phyloP scores from a whole-genome alignment of 2,888 invertebrate species.

The Nomada ruficornis region DNA sequence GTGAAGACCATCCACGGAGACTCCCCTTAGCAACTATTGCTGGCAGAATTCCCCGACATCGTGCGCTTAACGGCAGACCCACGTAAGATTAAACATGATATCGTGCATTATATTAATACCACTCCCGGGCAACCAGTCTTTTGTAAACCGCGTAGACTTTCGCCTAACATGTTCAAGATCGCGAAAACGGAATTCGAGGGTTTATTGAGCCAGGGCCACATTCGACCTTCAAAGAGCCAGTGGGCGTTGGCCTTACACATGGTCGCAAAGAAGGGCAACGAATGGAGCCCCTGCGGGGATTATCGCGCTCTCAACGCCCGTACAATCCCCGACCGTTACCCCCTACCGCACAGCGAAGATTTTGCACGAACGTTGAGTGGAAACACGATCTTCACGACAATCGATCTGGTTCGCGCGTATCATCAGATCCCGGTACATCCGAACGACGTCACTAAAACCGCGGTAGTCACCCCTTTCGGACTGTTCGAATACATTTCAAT shows the following conservation, averaged over 20 bases:
- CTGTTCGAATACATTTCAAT: slow-evolving; percentile 1
- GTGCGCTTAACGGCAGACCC: no score
- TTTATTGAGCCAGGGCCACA: no score
- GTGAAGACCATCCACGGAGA: no score
- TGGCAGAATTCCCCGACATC: no score
- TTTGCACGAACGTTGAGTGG: neutral
- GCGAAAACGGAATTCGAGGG: no score
- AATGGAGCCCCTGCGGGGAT: slow-evolving; percentile 24
- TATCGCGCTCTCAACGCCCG: slow-evolving; percentile 1
- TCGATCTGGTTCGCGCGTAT: slow-evolving; percentile 1
- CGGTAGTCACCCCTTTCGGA: slow-evolving; percentile 10
- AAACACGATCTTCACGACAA: slow-evolving; percentile 5
- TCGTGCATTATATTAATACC: no score
- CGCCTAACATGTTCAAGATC: no score
- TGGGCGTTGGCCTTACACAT: neutral
- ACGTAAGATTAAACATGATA: no score
- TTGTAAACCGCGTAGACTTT: no score
- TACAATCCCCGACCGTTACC: neutral
- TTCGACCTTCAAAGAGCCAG: no score
- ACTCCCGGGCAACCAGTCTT: no score
- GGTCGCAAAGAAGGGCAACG: neutral
- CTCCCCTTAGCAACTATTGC: no score
- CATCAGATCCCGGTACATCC: slow-evolving; percentile 8
- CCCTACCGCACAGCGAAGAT: slow-evolving; percentile 3
- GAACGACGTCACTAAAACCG: slow-evolving; percentile 12